Conservation (phyloP, 1,140 invertebrate genomes). For the Drosophila kanapiae region DNA sequence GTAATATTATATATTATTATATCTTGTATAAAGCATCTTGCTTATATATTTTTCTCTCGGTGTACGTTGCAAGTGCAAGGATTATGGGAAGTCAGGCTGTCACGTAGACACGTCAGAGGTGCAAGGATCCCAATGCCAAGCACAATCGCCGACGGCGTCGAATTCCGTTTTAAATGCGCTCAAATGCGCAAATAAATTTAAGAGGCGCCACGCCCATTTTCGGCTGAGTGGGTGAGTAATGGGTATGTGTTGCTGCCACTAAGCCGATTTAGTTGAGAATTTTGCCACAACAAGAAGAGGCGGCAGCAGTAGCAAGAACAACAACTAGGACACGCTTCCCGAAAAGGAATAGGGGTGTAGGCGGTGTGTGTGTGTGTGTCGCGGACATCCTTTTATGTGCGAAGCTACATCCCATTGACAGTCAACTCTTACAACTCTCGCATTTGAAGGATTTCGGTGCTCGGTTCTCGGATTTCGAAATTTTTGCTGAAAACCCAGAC, state of each 20-base stretch:
- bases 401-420: conserved; percentile 6
- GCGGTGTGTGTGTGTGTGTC: background rate
- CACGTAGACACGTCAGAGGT: conserved; percentile 41
- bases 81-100: conserved; percentile 33
- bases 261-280: conserved; percentile 57
- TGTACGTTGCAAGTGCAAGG: conserved; percentile 33
- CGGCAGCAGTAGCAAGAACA: background rate
- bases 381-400: conserved; percentile 24
- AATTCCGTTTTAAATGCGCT: conserved; percentile 69
- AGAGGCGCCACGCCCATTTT: conserved; percentile 50
- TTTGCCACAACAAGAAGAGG: conserved; percentile 33
- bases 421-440: conserved; percentile 6
- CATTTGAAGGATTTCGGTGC: conserved; percentile 8
- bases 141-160: conserved; percentile 49
- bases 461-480: background rate
- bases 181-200: conserved; percentile 76
- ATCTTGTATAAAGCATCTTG: too few species aligned
- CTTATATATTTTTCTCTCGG: background rate
- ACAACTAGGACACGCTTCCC: conserved; percentile 24
- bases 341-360: conserved; percentile 7
- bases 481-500: background rate
- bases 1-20: too few species aligned
- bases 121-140: conserved; percentile 18
- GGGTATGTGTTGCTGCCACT: conserved; percentile 26
- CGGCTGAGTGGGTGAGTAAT: background rate